These are phyloP conservation scores for Cephus rjabovi DNA, from an alignment of 2,888 invertebrate genomes.

Conservation along the genomic window DNA sequence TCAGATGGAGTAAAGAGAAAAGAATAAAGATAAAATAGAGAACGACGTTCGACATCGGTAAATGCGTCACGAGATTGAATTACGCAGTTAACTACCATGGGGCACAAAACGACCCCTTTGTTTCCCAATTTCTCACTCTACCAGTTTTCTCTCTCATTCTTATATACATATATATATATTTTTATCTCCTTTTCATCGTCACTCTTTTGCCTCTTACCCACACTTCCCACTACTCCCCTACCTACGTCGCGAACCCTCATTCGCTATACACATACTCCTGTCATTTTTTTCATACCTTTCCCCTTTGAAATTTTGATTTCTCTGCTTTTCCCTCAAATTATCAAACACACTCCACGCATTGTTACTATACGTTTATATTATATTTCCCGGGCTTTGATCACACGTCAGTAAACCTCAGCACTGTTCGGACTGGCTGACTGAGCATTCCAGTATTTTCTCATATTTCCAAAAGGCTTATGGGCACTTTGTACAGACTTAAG, in stretches of 20 bases:
- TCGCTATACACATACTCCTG: not conserved
- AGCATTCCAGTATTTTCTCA: not conserved
- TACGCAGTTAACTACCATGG: not conserved
- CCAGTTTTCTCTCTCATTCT: not conserved
- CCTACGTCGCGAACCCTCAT: not conserved
- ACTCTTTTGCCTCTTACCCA: not conserved
- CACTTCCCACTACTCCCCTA: not conserved
- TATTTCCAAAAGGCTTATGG: not conserved
- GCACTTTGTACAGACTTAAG: not conserved
- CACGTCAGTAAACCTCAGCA: not conserved
- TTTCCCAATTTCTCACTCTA: slow-evolving; percentile 1
- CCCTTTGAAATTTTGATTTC: not conserved
- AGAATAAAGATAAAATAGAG: not conserved
- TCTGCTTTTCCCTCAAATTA: not conserved
- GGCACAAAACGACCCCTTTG: slow-evolving; percentile 1
- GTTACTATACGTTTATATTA: not conserved
- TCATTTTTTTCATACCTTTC: not conserved
- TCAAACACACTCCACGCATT: not conserved
- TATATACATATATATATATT: too few species aligned
- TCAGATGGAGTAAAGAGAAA: not conserved
- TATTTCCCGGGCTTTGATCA: not conserved
- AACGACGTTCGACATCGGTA: not conserved
- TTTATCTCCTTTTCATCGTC: not conserved
- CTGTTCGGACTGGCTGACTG: not conserved
- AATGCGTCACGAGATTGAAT: slow-evolving; percentile 2